Evolutionary conservation across 2,113 vertebrate species (phyloP).

Genomic region (Siniperca knerii): DNA sequence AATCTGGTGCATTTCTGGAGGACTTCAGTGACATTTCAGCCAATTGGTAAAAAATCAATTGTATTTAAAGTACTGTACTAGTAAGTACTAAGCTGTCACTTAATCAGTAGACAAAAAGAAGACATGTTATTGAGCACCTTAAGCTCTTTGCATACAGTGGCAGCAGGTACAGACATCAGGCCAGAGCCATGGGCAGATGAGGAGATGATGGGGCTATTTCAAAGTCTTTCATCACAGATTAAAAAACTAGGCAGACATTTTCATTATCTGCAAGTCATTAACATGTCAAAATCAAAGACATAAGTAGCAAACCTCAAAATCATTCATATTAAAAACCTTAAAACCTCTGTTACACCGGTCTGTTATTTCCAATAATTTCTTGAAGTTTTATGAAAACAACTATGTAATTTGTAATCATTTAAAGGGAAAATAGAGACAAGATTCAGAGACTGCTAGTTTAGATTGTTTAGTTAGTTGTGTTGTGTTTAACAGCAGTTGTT

Average conservation of each 20-base stretch:
- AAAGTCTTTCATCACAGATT: not conserved
- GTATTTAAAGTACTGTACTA: slow-evolving; percentile 1
- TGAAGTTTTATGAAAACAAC: not conserved
- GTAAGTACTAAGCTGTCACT: not conserved
- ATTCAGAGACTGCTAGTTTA: no score
- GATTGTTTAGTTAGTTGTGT: not conserved
- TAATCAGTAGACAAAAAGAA: not conserved
- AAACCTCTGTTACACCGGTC: not conserved
- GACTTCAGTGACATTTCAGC: not conserved
- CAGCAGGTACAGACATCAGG: not conserved
- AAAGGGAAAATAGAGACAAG: no score
- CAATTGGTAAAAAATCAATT: slow-evolving; percentile 18
- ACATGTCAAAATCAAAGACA: not conserved
- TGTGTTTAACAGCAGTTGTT: not conserved
- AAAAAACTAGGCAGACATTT: not conserved
- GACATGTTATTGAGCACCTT: slow-evolving; percentile 21
- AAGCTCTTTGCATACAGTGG: slow-evolving; percentile 11
- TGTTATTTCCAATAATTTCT: not conserved
- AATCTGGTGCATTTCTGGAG: not conserved
- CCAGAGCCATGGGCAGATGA: not conserved
- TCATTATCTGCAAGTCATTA: not conserved
- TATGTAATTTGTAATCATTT: not conserved
- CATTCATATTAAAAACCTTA: not conserved
- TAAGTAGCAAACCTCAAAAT: not conserved
- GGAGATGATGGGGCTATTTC: not conserved